A percentile compares a stretch with the other conserved stretches of the same genome.
Conservation (phyloP, 1,140 invertebrate species). For the Formica exsecta region DNA sequence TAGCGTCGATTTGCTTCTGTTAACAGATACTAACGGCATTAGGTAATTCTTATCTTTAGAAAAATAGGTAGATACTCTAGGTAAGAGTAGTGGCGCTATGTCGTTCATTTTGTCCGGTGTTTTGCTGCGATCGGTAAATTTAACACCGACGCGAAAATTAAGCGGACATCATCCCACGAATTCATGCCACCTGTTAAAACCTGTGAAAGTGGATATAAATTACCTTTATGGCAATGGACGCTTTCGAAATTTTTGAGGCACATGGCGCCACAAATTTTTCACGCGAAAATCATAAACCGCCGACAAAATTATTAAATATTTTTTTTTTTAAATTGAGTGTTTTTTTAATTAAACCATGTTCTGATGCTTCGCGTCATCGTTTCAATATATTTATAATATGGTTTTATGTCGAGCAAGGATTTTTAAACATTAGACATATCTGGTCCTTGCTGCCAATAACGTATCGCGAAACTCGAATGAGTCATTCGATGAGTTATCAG, state of each 20-base stretch:
- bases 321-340: background rate
- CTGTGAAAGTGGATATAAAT: slow-evolving; percentile 61
- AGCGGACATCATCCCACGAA: slow-evolving; percentile 30
- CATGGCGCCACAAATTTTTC: slow-evolving; percentile 41
- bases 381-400: background rate
- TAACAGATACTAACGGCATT: slow-evolving; percentile 55
- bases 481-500: slow-evolving; percentile 71
- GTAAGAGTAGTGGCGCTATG: background rate
- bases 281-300: slow-evolving; percentile 39
- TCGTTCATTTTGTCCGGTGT: background rate
- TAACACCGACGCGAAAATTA: slow-evolving; percentile 17
- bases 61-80: background rate
- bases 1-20: slow-evolving; percentile 63
- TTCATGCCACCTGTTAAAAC: slow-evolving; percentile 46
- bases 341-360: background rate
- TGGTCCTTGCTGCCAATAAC: slow-evolving; percentile 4
- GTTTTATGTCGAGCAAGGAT: background rate
- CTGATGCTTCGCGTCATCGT: background rate
- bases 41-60: slow-evolving; percentile 38
- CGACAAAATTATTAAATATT: slow-evolving; percentile 6
- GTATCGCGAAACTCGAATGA: slow-evolving; percentile 49
- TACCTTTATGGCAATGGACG: background rate
- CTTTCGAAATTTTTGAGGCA: slow-evolving; percentile 65
- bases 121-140: slow-evolving; percentile 24
- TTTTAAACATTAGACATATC: background rate